Evolutionary conservation across 1,140 invertebrate species (phyloP), one percentile per base, ranked within the genome.

Genomic region (Leptopilina boulardi): DNA sequence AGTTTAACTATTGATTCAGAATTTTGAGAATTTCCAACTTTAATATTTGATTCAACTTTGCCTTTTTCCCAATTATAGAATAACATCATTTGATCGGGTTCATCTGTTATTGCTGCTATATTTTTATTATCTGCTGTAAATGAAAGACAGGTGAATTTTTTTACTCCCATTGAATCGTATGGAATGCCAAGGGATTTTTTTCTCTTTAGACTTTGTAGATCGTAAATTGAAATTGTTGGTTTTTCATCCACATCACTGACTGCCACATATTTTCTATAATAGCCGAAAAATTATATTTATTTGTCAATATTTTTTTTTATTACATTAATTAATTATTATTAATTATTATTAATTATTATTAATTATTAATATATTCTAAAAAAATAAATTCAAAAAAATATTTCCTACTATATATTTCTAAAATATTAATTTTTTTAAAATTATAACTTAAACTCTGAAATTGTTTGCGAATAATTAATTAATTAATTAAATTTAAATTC

Each of bases 11-110:
- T 86, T 0, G 91, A 89, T 9, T 92, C 91, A 71, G 91, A 89
- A n/a, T 92, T 93, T 80, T 93, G 94, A 0, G 92, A 89, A 88
- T 93, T 94, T 80, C 94, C 92, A 56, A 95, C 92, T 88, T 95
- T 95, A 1, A 93, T 92, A 71, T 93, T 93, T 72, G 94, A 96
- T 83, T 97, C 94, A 0, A 97, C 92, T 89, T 96, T 96, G 1
- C 94, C 94, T 87, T 95, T 96, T 82, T 97, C 96, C 94, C 95
- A 96, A 84, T 95, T 95, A 88, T 95, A 98, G 86, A 94, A 95
- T 71, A 96, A 92, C 87, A 97, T 92, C 23, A 92, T 94, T 92
- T 94, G 97, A 84, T 97, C 96, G 0, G 96, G 95, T 79, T 94
- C 93, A 11, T 95, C 95, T 0, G 95, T 95, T 34, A 97, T 93